These are phyloP conservation scores for Meriones unguiculatus DNA, from an alignment of 2,113 vertebrate species.

Conservation along the genomic window DNA sequence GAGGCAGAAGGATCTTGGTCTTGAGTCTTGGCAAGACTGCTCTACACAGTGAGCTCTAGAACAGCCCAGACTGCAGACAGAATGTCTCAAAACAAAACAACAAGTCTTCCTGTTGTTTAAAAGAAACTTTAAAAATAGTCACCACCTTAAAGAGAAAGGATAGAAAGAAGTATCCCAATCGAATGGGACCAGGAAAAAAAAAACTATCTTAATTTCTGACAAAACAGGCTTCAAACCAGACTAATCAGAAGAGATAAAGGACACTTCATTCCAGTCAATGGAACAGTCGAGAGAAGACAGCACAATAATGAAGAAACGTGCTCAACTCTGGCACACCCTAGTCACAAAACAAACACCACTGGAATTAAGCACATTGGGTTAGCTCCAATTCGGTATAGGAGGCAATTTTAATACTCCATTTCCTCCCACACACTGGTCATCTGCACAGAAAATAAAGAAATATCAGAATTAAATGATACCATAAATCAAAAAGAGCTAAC, in stretches of 20 bases:
- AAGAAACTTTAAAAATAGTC: neutral
- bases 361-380: neutral
- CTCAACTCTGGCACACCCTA: neutral
- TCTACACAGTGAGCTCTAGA: neutral
- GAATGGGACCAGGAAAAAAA: neutral
- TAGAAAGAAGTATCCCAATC: neutral
- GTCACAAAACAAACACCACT: neutral
- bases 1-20: neutral
- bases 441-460: neutral
- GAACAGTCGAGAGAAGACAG: neutral
- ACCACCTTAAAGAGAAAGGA: neutral
- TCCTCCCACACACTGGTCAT: neutral
- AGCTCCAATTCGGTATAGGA: neutral
- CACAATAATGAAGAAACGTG: neutral
- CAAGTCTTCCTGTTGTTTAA: neutral
- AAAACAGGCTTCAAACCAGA: neutral
- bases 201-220: neutral
- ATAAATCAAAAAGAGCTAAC: neutral
- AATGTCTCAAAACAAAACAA: neutral
- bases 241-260: neutral
- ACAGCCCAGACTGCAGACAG: neutral
- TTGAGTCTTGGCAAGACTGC: neutral
- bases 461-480: neutral
- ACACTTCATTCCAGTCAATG: neutral
- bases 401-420: neutral